Base-by-base conservation (phyloP, 2,113 vertebrate genomes). In the Myiozetetes cayanensis region DNA sequence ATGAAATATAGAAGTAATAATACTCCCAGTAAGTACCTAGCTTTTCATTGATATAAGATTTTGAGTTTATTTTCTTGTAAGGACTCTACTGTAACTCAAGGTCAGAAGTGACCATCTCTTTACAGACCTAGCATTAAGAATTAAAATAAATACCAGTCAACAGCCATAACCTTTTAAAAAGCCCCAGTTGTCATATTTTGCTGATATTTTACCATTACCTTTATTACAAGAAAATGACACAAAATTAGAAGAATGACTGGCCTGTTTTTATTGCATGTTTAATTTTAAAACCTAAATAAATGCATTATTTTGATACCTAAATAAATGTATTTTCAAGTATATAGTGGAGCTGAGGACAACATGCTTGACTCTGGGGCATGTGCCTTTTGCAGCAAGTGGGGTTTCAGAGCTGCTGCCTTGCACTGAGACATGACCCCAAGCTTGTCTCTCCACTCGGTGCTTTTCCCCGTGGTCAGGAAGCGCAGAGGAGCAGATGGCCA, bases 51-150 rank as follows among this genome's bases (percentile, higher is more conserved):
- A 35, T 73, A 46, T 41, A 58, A 85, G 66, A 49, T 62, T 94
- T 78, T 79, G 76, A 75, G 72, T 84, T 95, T 85, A 83, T 76
- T 96, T 89, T 91, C 49, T 93, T 8, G 4, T 46, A 61, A 85
- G 53, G 87, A 43, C 41, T 73, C 31, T 31, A 37, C 10, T 41
- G 52, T 72, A 89, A 44, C 28, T 79, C n/a, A 50, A 76, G 44
- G n/a, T 56, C 6, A 30, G 46, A 30, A 59, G 14, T 27, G 23
- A 75, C 24, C 22, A 61, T 33, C 20, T 73, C 31, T 49, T 44
- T 43, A 35, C 24, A 77, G 13, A 72, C 4, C 3, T 35, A 92
- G n/a, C 56, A 62, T n/a, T 72, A 79, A 68, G 16, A 79, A 67
- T 52, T 65, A 85, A 68, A 82, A 79, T 33, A 5, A 56, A 66